Conservation (phyloP, 2,888 invertebrate species). For the Graphium colonna region DNA sequence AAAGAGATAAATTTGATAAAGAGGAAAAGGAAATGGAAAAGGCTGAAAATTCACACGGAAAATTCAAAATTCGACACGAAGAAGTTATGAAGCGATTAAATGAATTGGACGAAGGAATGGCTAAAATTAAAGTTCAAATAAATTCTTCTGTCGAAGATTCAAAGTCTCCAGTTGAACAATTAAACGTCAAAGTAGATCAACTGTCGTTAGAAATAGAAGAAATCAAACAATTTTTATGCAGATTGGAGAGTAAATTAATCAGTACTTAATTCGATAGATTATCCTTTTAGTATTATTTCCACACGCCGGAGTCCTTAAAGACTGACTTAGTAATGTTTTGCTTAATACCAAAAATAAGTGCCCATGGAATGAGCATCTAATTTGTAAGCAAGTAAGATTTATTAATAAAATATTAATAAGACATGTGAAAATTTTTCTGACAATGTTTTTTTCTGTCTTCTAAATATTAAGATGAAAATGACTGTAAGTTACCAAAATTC, state of each 20-base stretch:
- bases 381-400: too few relatives aligned
- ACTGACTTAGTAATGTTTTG: too few relatives aligned
- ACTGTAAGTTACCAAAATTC: too few relatives aligned
- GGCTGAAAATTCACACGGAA: slow-evolving; percentile 27
- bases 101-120: slow-evolving; percentile 51
- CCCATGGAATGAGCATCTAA: too few relatives aligned
- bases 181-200: slow-evolving; percentile 63
- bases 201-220: slow-evolving; percentile 56
- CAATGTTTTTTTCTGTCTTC: too few relatives aligned
- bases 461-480: too few relatives aligned
- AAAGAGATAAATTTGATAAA: slow-evolving; percentile 33
- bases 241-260: slow-evolving; percentile 56
- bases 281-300: not conserved
- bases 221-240: slow-evolving; percentile 54
- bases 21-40: slow-evolving; percentile 26
- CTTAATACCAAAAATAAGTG: too few relatives aligned
- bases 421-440: too few relatives aligned
- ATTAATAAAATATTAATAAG: too few relatives aligned
- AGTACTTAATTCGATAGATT: slow-evolving; percentile 5
- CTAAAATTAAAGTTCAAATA: slow-evolving; percentile 50
- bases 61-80: slow-evolving; percentile 41
- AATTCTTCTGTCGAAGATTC: slow-evolving; percentile 44
- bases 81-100: slow-evolving; percentile 53
- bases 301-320: too few relatives aligned
- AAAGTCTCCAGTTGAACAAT: slow-evolving; percentile 43